Evolutionary conservation across 1,140 invertebrate species (phyloP).

Genomic region (Melitaea cinxia): DNA sequence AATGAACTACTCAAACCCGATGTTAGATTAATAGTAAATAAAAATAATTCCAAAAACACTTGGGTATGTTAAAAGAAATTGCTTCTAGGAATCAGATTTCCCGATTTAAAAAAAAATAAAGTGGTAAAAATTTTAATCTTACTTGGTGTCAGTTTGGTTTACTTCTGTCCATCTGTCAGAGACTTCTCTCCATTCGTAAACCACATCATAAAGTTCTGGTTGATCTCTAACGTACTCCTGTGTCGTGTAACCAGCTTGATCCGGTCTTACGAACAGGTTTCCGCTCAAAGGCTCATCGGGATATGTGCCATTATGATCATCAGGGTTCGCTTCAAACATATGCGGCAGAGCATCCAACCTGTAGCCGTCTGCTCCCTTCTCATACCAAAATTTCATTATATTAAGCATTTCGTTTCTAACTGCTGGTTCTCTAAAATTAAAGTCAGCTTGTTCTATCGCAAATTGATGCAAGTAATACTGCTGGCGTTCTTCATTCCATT

Average conservation of each 20-base stretch:
- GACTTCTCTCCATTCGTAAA: conserved; percentile 80
- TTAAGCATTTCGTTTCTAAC: conserved; percentile 86
- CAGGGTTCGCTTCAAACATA: conserved; percentile 81
- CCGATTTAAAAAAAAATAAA: no score
- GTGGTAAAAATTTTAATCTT: no score
- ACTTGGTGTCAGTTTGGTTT: no score
- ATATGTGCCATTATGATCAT: conserved; percentile 71
- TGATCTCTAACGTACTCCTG: no score
- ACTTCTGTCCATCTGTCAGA: conserved; percentile 78
- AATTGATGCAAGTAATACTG: conserved; percentile 90
- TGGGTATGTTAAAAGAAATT: no score
- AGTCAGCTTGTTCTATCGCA: conserved; percentile 86
- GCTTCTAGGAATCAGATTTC: no score
- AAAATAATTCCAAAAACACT: no score
- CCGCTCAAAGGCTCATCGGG: conserved; percentile 82
- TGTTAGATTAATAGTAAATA: no score
- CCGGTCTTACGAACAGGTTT: conserved; percentile 18
- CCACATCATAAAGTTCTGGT: no score
- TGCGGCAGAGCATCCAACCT: conserved; percentile 86
- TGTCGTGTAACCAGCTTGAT: no score
- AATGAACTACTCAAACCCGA: no score
- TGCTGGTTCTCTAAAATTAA: conserved; percentile 86
- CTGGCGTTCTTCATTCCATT: conserved; percentile 82
- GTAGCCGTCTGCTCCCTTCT: conserved; percentile 89
- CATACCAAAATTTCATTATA: no score